These are phyloP conservation scores for Dasyprocta punctata DNA, from an alignment of 2,113 vertebrate genomes.

Conservation along the genomic window DNA sequence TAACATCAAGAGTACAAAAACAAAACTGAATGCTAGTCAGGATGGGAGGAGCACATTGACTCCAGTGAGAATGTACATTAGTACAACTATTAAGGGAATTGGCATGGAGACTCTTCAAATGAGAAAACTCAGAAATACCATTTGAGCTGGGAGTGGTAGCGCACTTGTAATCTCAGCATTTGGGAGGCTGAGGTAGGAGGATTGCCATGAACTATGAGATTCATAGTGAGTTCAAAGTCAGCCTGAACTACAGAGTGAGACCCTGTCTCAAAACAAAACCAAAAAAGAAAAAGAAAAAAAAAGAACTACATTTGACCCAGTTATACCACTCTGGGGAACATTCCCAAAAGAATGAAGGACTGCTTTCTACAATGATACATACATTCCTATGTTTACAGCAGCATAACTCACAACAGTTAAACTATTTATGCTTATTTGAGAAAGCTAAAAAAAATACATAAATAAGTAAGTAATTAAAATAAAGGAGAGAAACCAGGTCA, in stretches of 20 bases:
- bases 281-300: neutral
- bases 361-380: neutral
- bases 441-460: neutral
- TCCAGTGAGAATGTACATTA: neutral
- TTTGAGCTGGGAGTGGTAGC: neutral
- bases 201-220: neutral
- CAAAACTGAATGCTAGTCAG: neutral
- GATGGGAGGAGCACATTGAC: neutral
- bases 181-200: neutral
- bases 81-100: neutral
- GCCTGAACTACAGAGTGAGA: neutral
- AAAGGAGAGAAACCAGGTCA: neutral
- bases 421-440: neutral
- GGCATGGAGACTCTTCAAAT: neutral
- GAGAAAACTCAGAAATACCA: neutral
- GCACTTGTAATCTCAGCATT: neutral
- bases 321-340: neutral
- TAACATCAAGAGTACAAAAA: neutral
- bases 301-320: neutral
- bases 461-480: neutral
- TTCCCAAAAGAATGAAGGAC: neutral
- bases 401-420: neutral
- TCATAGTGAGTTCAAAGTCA: neutral
- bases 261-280: neutral
- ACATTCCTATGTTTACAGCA: neutral